These are phyloP conservation scores for Argyrosomus regius DNA, from an alignment of 2,797 vertebrate genomes.

Conservation along the genomic window DNA sequence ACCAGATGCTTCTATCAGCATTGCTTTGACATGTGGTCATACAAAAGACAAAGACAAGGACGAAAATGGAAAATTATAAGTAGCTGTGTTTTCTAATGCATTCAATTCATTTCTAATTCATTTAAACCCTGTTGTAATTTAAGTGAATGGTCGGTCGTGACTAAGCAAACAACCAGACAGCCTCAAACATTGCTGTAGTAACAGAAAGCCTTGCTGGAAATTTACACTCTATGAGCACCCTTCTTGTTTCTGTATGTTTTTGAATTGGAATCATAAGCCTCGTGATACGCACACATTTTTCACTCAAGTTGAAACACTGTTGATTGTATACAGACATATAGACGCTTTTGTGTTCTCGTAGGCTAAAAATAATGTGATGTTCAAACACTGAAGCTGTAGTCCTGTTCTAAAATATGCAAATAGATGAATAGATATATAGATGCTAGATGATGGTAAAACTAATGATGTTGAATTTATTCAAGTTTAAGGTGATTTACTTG, in stretches of 20 bases:
- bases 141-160: too few species aligned
- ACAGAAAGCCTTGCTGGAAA: too few species aligned
- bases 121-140: too few species aligned
- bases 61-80: too few species aligned
- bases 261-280: neutral
- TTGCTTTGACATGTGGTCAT: slow-evolving; percentile 46
- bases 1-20: slow-evolving; percentile 26
- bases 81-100: too few species aligned
- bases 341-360: neutral
- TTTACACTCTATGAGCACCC: too few species aligned
- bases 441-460: neutral
- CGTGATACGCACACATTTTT: neutral
- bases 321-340: too few species aligned
- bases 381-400: neutral
- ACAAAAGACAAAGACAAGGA: neutral
- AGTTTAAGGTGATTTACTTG: neutral
- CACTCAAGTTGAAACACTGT: neutral
- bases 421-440: too few species aligned
- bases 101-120: too few species aligned
- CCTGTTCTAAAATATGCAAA: neutral
- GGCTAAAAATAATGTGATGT: neutral
- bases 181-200: too few species aligned
- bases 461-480: neutral
- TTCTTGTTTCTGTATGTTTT: neutral
- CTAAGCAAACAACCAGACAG: too few species aligned